A percentile compares a stretch with the other conserved stretches of the same genome.
Conservation (phyloP, 2,797 vertebrate species). For the Pangasius sanitwongsei region DNA sequence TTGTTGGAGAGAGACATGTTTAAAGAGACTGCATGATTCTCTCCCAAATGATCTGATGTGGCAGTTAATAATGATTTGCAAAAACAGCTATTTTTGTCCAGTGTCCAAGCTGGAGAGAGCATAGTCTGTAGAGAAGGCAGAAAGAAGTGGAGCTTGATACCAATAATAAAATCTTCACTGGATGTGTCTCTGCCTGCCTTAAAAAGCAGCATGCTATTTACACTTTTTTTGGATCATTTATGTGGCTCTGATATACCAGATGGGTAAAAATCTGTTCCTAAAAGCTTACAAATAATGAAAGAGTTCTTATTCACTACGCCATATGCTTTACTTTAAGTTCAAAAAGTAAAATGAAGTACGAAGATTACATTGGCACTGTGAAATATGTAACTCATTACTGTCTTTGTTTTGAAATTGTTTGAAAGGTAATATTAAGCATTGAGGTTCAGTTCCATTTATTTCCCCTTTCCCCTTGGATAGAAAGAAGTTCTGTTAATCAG, state of each 20-base stretch:
- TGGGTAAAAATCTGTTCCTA: slow-evolving; percentile 42
- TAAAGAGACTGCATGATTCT: background rate
- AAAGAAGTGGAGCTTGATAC: background rate
- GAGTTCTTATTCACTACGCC: slow-evolving; percentile 6
- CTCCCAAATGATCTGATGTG: background rate
- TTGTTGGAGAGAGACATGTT: background rate
- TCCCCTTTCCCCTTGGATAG: background rate
- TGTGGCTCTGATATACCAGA: slow-evolving; percentile 22
- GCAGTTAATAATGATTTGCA: slow-evolving; percentile 15
- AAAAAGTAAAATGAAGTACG: background rate
- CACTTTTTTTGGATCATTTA: slow-evolving; percentile 17
- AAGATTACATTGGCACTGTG: background rate
- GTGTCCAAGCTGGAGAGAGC: background rate
- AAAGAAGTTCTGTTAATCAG: slow-evolving; percentile 8
- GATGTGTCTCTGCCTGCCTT: background rate
- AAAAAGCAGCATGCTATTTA: slow-evolving; percentile 29
- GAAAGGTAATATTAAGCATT: slow-evolving; percentile 12
- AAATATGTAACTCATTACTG: background rate
- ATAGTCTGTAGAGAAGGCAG: background rate
- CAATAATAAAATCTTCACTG: slow-evolving; percentile 1
- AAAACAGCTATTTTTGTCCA: slow-evolving; percentile 3
- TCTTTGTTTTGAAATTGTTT: slow-evolving; percentile 28
- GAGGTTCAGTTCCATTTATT: slow-evolving; percentile 6
- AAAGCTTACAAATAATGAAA: slow-evolving; percentile 10
- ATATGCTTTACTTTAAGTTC: slow-evolving; percentile 32